phyloP scores from a whole-genome alignment of 2,113 vertebrate genomes.

The Serilophus lunatus region DNA sequence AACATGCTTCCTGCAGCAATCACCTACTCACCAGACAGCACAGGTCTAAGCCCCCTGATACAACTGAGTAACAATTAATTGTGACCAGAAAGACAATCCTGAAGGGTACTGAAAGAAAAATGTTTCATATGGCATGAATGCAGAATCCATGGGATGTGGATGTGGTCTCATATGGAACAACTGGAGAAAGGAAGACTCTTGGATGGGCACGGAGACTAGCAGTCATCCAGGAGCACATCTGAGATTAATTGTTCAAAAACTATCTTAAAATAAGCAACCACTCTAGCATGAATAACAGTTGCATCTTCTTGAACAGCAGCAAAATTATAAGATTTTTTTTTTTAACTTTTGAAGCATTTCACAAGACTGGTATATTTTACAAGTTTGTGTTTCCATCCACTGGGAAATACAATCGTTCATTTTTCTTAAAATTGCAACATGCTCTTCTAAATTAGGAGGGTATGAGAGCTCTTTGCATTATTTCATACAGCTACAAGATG shows the following conservation, averaged over 20 bases:
- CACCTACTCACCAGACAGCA: background rate
- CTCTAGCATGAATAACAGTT: background rate
- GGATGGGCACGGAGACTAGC: background rate
- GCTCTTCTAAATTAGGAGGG: background rate
- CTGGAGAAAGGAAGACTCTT: background rate
- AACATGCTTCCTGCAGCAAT: background rate
- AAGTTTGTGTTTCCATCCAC: background rate
- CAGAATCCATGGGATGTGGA: rapidly evolving
- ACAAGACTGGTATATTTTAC: background rate
- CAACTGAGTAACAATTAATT: background rate
- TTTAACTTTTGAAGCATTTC: background rate
- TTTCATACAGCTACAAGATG: conserved; percentile 60
- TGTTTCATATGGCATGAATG: rapidly evolving
- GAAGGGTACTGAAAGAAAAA: background rate
- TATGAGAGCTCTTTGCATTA: background rate
- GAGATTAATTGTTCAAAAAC: background rate
- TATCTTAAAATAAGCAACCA: background rate
- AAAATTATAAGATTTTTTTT: background rate
- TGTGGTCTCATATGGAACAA: background rate
- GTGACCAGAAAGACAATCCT: background rate
- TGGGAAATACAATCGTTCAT: background rate
- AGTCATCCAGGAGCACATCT: background rate
- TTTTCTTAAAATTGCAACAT: background rate
- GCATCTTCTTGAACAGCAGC: background rate
- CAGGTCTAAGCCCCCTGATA: background rate